Conservation (phyloP, 2,797 vertebrate genomes). For the Trematomus bernacchii region DNA sequence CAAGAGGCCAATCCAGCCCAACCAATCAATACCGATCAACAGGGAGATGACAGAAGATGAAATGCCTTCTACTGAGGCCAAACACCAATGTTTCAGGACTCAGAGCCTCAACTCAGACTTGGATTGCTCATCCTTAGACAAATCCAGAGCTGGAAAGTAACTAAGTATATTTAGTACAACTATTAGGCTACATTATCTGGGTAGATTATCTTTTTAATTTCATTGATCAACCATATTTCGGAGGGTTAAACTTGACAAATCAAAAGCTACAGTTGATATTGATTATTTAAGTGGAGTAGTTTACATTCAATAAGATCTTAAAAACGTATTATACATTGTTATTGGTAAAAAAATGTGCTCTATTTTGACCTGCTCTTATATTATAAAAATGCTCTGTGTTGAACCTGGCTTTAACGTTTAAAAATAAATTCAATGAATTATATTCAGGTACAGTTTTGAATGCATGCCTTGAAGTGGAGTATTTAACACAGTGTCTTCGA, state of each 20-base stretch:
- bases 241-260: neutral
- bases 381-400: too few species aligned
- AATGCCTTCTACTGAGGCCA: slow-evolving; percentile 71
- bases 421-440: too few species aligned
- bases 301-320: neutral
- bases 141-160: slow-evolving; percentile 9
- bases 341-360: neutral
- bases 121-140: slow-evolving; percentile 19
- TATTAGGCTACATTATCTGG: neutral
- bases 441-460: neutral
- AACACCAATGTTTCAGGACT: slow-evolving; percentile 52
- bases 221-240: neutral
- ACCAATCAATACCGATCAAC: slow-evolving; percentile 89
- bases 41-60: slow-evolving; percentile 77
- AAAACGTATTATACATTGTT: neutral
- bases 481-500: slow-evolving; percentile 8
- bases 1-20: slow-evolving; percentile 82
- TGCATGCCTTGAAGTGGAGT: neutral
- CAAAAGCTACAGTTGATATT: neutral
- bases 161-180: neutral
- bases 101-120: slow-evolving; percentile 16
- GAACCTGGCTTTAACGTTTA: too few species aligned
- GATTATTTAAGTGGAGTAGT: neutral
- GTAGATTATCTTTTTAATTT: neutral
- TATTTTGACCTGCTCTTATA: neutral